Conservation (phyloP, 2,888 invertebrate genomes). For the Physocephala rufipes region DNA sequence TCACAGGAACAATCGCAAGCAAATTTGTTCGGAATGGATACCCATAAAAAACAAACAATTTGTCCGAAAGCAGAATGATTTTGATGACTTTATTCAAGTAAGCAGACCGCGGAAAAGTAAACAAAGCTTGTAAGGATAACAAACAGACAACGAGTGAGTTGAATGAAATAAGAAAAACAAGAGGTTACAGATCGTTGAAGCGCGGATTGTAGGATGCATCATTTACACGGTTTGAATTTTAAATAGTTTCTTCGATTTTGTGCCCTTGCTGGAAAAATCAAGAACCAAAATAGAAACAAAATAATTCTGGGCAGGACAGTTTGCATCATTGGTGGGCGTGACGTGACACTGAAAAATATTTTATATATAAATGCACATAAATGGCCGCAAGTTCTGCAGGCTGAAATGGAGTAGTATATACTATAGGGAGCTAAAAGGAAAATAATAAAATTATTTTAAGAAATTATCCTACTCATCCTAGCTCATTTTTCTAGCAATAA, state of each 20-base stretch:
- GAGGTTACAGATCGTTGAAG: conserved; percentile 27
- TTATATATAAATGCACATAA: too few species aligned
- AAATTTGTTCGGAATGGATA: background rate
- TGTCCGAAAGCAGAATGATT: conserved; percentile 4
- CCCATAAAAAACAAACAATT: conserved; percentile 25
- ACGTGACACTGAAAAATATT: conserved; percentile 41
- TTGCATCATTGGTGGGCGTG: conserved; percentile 35
- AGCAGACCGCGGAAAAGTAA: conserved; percentile 25
- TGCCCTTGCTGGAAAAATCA: background rate
- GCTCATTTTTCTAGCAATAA: too few species aligned
- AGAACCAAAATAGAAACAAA: too few species aligned
- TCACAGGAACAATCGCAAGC: background rate
- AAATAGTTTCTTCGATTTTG: conserved; percentile 23
- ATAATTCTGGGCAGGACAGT: too few species aligned
- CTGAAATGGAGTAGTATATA: background rate
- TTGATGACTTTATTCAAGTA: conserved; percentile 32
- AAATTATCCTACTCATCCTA: too few species aligned
- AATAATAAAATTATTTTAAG: too few species aligned
- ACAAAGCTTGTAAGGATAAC: conserved; percentile 10
- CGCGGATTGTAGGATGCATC: conserved; percentile 5
- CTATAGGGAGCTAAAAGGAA: too few species aligned
- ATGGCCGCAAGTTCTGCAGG: conserved; percentile 18
- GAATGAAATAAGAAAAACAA: conserved; percentile 1
- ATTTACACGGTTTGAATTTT: conserved; percentile 30
- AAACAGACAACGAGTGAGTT: too few species aligned